These are phyloP conservation scores for Callipepla squamata DNA, from an alignment of 2,113 vertebrate species.

Conservation along the genomic window DNA sequence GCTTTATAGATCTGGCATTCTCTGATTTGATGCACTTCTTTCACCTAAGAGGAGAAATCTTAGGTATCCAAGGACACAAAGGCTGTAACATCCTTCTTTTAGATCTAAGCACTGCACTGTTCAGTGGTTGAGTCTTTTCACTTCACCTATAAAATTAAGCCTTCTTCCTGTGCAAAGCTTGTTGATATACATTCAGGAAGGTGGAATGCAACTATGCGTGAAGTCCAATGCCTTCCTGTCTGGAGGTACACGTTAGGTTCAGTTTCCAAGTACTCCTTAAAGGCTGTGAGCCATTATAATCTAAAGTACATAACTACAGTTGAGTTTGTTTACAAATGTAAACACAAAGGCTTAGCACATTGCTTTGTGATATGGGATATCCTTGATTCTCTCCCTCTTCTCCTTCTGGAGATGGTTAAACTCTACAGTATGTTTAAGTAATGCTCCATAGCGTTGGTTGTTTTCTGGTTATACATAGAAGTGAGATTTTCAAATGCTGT, in stretches of 20 bases:
- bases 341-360: conserved; percentile 33
- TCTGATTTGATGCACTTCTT: background rate
- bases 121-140: conserved; percentile 3
- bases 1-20: background rate
- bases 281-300: conserved; percentile 26
- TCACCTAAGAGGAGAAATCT: background rate
- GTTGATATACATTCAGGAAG: conserved; percentile 39
- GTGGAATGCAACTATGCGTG: background rate
- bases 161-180: conserved; percentile 26
- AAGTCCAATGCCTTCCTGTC: conserved; percentile 36
- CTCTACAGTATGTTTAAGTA: background rate
- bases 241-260: conserved; percentile 26
- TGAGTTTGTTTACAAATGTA: conserved; percentile 39
- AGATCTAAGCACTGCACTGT: rapidly evolving
- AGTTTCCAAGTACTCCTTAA: conserved; percentile 18
- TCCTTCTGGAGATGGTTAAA: background rate
- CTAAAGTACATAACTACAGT: conserved; percentile 37
- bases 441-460: background rate
- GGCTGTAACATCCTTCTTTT: background rate
- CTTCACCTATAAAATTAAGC: conserved; percentile 20
- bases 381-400: conserved; percentile 1
- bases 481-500: background rate
- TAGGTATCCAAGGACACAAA: background rate
- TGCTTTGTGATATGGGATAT: conserved; percentile 35
- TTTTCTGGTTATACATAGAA: background rate